phyloP scores from a whole-genome alignment of 2,888 invertebrate genomes.

The Sabellastarte sp. region DNA sequence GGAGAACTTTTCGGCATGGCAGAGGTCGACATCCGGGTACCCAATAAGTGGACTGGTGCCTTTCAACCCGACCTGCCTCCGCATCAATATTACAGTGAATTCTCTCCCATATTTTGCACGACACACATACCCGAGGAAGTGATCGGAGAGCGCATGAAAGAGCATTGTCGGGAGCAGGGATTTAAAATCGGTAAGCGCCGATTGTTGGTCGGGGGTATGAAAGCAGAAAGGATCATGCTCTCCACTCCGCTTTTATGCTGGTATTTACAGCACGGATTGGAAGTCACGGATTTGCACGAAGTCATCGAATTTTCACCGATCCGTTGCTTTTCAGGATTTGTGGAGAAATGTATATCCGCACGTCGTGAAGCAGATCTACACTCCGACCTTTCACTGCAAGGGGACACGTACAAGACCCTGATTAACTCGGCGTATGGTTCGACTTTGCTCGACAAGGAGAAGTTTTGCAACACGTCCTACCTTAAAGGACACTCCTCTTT shows the following conservation, averaged over 20 bases:
- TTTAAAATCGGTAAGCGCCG: background rate
- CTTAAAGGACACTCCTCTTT: background rate
- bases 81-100: background rate
- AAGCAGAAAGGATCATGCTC: constrained; percentile 1
- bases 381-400: constrained; percentile 14
- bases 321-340: background rate
- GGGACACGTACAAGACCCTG: constrained; percentile 20
- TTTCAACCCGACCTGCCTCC: background rate
- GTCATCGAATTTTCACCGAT: background rate
- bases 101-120: background rate
- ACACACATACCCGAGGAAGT: background rate
- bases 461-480: background rate
- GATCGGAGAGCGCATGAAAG: constrained; percentile 1
- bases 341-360: constrained; percentile 13
- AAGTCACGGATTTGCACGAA: background rate
- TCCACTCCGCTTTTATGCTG: background rate
- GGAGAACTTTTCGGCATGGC: background rate
- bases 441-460: constrained; percentile 22
- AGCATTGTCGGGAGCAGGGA: too few species aligned
- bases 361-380: constrained; percentile 20
- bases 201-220: constrained; percentile 8
- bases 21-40: background rate
- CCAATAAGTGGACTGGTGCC: background rate
- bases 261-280: constrained; percentile 5
- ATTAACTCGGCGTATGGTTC: constrained; percentile 27